Base-by-base conservation (phyloP, 2,797 vertebrate species). In the Limosa lapponica region DNA sequence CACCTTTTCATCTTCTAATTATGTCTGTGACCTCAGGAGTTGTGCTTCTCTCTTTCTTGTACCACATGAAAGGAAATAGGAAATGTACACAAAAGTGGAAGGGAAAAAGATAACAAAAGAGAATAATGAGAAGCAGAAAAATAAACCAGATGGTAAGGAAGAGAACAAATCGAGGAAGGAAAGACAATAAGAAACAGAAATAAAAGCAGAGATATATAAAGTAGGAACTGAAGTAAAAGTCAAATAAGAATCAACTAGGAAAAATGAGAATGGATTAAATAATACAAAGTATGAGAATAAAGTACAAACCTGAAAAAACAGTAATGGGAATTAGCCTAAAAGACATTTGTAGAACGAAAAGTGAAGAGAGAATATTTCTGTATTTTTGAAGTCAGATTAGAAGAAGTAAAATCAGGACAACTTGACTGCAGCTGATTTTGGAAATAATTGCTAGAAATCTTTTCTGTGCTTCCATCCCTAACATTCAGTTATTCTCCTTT, bases 371-470 rank as follows among this genome's bases (percentile, higher is more conserved):
- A 88, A 20, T 44, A 81, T 62, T n/a, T 22, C 43, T 0, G 0
- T 36, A 79, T 87, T 90, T 90, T 73, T 90, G 55, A 91, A 93
- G 32, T 58, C 82, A 70, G n/a, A 71, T 79, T 69, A 84, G 70
- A 87, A 90, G 59, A 82, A 91, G 62, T 57, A 72, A 82, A 93
- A 92, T 74, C 34, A 94, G 37, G 71, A 51, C 24, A 80, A 90
- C 80, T 64, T 94, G 41, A 94, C 59, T 87, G 28, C 37, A 88
- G 67, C 30, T 7, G 5, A 73, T 88, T 61, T 82, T 78, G 46
- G 57, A 92, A 91, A 92, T 90, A 94, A 96, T 83, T 95, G 61
- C 57, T 43, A 54, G 37, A 88, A 91, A 49, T 64, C 24, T 91
- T 91, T 93, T 62, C 46, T 22, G 57, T 90, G 18, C 81, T 94